phyloP scores from a whole-genome alignment of 2,888 invertebrate species.

The Drosophila meridiana region DNA sequence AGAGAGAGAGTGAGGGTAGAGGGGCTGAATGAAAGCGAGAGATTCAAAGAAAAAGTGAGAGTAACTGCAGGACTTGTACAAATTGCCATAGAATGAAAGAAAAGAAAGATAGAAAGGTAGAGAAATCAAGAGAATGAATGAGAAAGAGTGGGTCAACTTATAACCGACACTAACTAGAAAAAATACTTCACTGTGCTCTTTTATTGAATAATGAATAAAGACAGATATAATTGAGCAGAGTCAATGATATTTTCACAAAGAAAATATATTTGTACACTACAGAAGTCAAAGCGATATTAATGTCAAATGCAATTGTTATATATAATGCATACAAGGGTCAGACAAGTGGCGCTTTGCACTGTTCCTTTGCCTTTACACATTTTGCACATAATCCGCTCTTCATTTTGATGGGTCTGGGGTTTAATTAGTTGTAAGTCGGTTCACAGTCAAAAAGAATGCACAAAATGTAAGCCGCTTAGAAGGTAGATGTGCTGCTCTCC shows the following conservation, averaged over 20 bases:
- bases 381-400: constrained; percentile 16
- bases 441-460: constrained; percentile 39
- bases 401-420: constrained; percentile 15
- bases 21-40: background rate
- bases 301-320: constrained; percentile 2
- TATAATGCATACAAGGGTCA: constrained; percentile 14
- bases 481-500: constrained; percentile 32
- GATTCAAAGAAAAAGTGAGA: background rate
- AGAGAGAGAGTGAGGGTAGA: background rate
- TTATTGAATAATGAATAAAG: too few relatives aligned
- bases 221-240: too few relatives aligned
- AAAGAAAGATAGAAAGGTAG: too few relatives aligned
- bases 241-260: too few relatives aligned
- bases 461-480: constrained; percentile 60
- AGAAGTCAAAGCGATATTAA: background rate
- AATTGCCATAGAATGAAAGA: too few relatives aligned
- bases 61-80: too few relatives aligned
- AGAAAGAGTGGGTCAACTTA: too few relatives aligned
- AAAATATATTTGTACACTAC: background rate
- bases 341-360: background rate
- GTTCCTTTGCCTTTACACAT: background rate
- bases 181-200: too few relatives aligned
- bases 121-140: background rate
- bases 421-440: constrained; percentile 19
- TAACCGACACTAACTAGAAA: too few relatives aligned